Percentiles rank a stretch among this genome's conserved stretches.
Evolutionary conservation across 2,113 vertebrate genomes (phyloP).

Genomic region (Stictonetta naevosa): DNA sequence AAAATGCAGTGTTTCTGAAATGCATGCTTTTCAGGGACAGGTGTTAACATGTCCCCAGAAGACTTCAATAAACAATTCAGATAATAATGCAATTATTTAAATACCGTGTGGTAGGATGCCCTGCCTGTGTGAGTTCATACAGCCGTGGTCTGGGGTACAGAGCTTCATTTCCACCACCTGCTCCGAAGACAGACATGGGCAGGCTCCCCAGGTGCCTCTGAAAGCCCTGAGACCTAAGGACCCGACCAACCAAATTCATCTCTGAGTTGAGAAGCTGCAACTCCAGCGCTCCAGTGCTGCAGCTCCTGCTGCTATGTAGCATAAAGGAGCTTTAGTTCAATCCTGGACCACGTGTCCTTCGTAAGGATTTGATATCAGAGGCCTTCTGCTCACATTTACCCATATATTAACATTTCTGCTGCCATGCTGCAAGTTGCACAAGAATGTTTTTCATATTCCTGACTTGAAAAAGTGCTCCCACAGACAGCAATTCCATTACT

Average conservation of each 20-base stretch:
- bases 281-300: not conserved
- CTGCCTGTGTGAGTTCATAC: not conserved
- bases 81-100: slow-evolving; percentile 67
- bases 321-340: slow-evolving; percentile 7
- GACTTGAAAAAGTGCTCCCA: not conserved
- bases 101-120: not conserved
- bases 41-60: slow-evolving; percentile 36
- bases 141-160: too few relatives aligned
- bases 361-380: not conserved
- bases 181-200: accelerated
- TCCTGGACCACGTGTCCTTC: accelerated
- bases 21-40: not conserved
- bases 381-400: not conserved
- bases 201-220: not conserved
- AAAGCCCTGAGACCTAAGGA: not conserved
- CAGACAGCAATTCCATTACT: not conserved
- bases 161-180: not conserved
- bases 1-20: not conserved
- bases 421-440: not conserved
- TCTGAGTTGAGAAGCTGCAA: not conserved
- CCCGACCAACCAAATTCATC: not conserved
- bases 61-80: not conserved
- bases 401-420: not conserved
- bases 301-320: not conserved
- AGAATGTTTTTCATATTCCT: slow-evolving; percentile 20